A percentile compares a stretch with the other conserved stretches of the same genome.
Conservation (phyloP, 2,888 invertebrate genomes). For the Himalopsyche tibetana region DNA sequence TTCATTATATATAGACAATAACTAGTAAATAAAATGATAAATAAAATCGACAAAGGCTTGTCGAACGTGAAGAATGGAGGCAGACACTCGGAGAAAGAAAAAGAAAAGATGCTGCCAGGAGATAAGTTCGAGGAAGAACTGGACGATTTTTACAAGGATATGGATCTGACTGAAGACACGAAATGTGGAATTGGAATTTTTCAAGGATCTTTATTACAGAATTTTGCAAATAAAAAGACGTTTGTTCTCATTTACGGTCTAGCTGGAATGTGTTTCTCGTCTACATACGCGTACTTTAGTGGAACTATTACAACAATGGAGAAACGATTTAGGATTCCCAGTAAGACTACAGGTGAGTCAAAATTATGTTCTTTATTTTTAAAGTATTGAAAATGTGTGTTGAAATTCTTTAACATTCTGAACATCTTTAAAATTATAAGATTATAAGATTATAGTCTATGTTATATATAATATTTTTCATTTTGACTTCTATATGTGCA, state of each 20-base stretch:
- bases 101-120: slow-evolving; percentile 23
- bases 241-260: slow-evolving; percentile 81
- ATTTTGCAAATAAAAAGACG: slow-evolving; percentile 78
- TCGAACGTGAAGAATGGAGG: neutral
- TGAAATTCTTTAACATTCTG: too few species aligned
- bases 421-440: too few species aligned
- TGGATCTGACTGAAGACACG: slow-evolving; percentile 79
- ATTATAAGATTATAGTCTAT: too few species aligned
- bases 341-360: slow-evolving; percentile 79
- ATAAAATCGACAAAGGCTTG: neutral
- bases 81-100: slow-evolving; percentile 1
- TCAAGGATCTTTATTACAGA: slow-evolving; percentile 78
- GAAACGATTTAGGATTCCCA: slow-evolving; percentile 85
- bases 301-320: slow-evolving; percentile 86
- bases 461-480: too few species aligned
- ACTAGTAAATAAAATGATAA: neutral
- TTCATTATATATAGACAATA: neutral
- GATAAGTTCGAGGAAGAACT: slow-evolving; percentile 65
- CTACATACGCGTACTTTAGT: slow-evolving; percentile 83
- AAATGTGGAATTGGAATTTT: slow-evolving; percentile 81
- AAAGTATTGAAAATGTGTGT: neutral
- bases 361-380: neutral
- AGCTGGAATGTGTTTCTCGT: slow-evolving; percentile 82
- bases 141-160: slow-evolving; percentile 74
- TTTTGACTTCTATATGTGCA: too few species aligned